Conservation (phyloP, 2,797 vertebrate genomes). For the Oryzias sinensis region DNA sequence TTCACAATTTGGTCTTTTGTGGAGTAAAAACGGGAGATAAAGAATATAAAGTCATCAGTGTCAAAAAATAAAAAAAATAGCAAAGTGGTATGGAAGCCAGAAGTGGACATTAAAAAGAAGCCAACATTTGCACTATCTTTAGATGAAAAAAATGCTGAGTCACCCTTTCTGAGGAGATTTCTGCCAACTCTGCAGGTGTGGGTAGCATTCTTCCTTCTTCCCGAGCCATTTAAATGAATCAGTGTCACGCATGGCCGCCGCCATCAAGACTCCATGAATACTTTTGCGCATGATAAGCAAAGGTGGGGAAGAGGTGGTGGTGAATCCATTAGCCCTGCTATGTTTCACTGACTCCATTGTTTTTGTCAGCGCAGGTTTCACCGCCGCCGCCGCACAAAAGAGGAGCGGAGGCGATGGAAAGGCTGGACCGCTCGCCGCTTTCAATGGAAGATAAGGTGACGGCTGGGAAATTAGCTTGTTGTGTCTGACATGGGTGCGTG, state of each 20-base stretch:
- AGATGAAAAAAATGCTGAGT: conserved; percentile 67
- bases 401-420: conserved; percentile 41
- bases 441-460: conserved; percentile 15
- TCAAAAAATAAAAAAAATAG: conserved; percentile 17
- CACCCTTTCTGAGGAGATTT: conserved; percentile 50
- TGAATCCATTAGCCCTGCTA: conserved; percentile 73
- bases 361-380: conserved; percentile 63
- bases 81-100: conserved; percentile 23
- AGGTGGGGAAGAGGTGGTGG: conserved; percentile 58
- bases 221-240: conserved; percentile 66
- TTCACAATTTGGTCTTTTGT: conserved; percentile 3
- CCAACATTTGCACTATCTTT: conserved; percentile 45
- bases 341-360: conserved; percentile 75
- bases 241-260: conserved; percentile 64
- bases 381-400: conserved; percentile 38
- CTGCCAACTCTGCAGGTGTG: conserved; percentile 68
- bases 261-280: conserved; percentile 70
- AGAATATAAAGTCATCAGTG: conserved; percentile 34
- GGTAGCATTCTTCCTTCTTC: conserved; percentile 38
- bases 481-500: conserved; percentile 10
- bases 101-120: conserved; percentile 44
- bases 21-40: conserved; percentile 2
- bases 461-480: conserved; percentile 12
- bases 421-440: conserved; percentile 33
- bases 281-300: conserved; percentile 70